Evolutionary conservation across 2,113 vertebrate species (phyloP).

Genomic region (Thermophis baileyi): DNA sequence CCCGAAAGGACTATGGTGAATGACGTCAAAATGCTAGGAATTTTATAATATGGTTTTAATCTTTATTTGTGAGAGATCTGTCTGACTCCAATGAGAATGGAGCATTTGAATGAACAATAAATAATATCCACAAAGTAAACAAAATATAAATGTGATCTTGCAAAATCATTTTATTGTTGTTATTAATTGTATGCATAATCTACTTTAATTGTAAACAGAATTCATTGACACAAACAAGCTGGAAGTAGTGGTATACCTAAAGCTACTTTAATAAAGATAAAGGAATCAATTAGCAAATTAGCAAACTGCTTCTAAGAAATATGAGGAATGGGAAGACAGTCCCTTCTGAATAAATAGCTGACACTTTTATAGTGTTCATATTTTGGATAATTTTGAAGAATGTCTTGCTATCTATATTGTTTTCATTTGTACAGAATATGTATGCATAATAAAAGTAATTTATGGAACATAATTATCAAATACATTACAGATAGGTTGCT

Average conservation of each 20-base stretch:
- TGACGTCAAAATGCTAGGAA: background rate
- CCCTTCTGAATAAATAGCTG: constrained; percentile 53
- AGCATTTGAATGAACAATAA: background rate
- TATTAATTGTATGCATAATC: constrained; percentile 62
- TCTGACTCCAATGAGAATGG: background rate
- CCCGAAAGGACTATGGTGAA: background rate
- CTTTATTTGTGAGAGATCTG: constrained; percentile 23
- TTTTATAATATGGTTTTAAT: constrained; percentile 16
- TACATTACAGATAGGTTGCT: constrained; percentile 50
- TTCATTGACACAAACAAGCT: constrained; percentile 46
- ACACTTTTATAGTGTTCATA: constrained; percentile 47
- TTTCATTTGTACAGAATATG: constrained; percentile 1
- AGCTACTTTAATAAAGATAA: constrained; percentile 57
- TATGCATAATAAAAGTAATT: constrained; percentile 53
- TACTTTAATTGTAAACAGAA: constrained; percentile 54
- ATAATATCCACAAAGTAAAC: constrained; percentile 12
- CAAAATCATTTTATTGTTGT: background rate
- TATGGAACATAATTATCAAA: constrained; percentile 67
- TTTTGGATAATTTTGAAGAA: constrained; percentile 57
- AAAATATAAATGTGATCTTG: constrained; percentile 19
- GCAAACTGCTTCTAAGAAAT: constrained; percentile 61
- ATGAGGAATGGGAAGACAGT: constrained; percentile 36
- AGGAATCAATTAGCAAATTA: constrained; percentile 73
- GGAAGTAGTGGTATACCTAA: constrained; percentile 58
- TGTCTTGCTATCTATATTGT: constrained; percentile 30